A percentile compares a stretch with the other conserved stretches of the same genome.
Conservation (phyloP, 2,797 vertebrate genomes). For the Anniella stebbinsi region DNA sequence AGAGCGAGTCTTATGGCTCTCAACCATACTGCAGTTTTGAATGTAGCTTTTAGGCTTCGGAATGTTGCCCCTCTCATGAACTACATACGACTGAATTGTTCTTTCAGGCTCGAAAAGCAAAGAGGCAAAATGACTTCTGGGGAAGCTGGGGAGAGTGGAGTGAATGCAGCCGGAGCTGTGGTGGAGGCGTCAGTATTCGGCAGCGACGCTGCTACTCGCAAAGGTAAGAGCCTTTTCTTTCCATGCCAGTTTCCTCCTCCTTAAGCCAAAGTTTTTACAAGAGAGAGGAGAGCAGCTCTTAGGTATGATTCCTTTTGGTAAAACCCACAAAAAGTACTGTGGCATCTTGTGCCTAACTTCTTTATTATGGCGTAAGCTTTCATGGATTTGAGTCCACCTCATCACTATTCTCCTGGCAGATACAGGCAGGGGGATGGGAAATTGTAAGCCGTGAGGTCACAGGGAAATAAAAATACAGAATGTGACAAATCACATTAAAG, state of each 20-base stretch:
- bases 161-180: constrained; percentile 92
- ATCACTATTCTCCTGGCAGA: background rate
- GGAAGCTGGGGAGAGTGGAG: constrained; percentile 89
- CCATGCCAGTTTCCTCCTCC: constrained; percentile 1
- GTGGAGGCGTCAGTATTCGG: constrained; percentile 86
- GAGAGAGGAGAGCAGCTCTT: background rate
- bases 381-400: too few relatives aligned
- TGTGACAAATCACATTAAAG: too few relatives aligned
- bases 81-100: background rate
- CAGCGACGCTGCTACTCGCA: constrained; percentile 87
- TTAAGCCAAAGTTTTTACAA: background rate
- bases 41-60: background rate
- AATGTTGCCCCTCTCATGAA: background rate
- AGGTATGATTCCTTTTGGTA: background rate
- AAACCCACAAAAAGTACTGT: background rate
- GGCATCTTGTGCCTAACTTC: background rate
- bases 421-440: background rate
- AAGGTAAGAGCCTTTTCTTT: constrained; percentile 79
- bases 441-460: background rate
- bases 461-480: background rate
- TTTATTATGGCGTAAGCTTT: background rate
- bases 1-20: background rate
- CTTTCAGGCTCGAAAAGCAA: constrained; percentile 61
- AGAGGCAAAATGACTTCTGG: constrained; percentile 84
- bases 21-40: background rate